These are phyloP conservation scores for Ennomos erosarius DNA, from an alignment of 2,888 invertebrate species.

Conservation along the genomic window DNA sequence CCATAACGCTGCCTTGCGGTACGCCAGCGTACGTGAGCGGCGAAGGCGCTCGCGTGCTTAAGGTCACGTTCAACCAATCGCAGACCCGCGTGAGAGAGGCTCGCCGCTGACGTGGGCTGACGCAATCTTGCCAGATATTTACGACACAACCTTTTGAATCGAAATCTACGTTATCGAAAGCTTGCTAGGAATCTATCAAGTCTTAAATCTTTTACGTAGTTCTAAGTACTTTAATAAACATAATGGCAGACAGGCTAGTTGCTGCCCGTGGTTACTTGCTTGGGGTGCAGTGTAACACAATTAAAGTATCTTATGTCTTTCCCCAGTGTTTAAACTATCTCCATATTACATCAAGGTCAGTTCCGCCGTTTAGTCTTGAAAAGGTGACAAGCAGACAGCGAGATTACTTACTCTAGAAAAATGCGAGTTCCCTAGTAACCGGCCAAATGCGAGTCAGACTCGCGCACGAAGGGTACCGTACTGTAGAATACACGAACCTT, in stretches of 20 bases:
- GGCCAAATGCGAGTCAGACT: too few relatives aligned
- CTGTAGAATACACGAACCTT: too few relatives aligned
- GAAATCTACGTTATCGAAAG: constrained; percentile 2
- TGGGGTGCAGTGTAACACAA: neutral
- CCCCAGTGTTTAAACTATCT: too few relatives aligned
- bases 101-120: constrained; percentile 68
- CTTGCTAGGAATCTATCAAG: neutral
- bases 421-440: too few relatives aligned
- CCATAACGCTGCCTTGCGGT: constrained; percentile 31
- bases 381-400: too few relatives aligned
- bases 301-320: neutral
- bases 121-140: constrained; percentile 51
- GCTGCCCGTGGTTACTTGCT: too few relatives aligned
- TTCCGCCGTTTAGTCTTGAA: too few relatives aligned
- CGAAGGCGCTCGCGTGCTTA: constrained; percentile 52
- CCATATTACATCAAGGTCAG: too few relatives aligned
- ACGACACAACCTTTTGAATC: constrained; percentile 19
- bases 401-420: too few relatives aligned
- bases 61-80: constrained; percentile 64
- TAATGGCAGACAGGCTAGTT: too few relatives aligned
- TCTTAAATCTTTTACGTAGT: neutral
- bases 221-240: too few relatives aligned
- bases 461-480: too few relatives aligned
- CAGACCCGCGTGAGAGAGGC: constrained; percentile 53
- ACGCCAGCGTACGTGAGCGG: constrained; percentile 28